phyloP scores from a whole-genome alignment of 2,797 vertebrate species.

The Stomatorhinus walkeri region DNA sequence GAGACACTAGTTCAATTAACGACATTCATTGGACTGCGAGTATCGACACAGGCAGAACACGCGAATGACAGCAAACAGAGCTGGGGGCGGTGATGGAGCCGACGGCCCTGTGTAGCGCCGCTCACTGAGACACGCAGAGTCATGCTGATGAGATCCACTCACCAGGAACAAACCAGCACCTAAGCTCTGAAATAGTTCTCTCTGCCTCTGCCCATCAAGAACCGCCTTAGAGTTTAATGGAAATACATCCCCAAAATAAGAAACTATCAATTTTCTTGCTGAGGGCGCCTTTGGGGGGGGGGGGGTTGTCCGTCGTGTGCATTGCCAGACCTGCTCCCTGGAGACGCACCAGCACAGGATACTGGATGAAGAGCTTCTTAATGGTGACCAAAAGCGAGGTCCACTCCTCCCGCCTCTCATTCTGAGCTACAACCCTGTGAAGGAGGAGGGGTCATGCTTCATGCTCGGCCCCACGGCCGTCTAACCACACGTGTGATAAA shows the following conservation, averaged over 20 bases:
- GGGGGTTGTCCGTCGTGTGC: neutral
- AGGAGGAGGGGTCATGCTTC: neutral
- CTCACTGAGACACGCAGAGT: neutral
- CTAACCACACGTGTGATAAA: neutral
- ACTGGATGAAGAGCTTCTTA: slow-evolving; percentile 97
- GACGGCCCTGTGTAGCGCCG: neutral
- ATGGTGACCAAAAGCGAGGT: slow-evolving; percentile 89
- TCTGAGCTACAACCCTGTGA: slow-evolving; percentile 88
- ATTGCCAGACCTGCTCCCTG: slow-evolving; percentile 77
- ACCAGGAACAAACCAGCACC: no score
- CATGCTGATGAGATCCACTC: no score
- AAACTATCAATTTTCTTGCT: no score
- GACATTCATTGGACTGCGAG: neutral
- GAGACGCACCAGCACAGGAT: slow-evolving; percentile 85
- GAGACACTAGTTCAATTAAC: neutral
- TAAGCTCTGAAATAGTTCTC: no score
- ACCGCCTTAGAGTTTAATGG: neutral
- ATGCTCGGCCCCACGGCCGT: neutral
- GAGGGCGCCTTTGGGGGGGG: no score
- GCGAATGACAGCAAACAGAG: neutral
- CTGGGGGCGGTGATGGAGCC: neutral
- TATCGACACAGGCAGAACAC: neutral
- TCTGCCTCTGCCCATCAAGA: neutral
- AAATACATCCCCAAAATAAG: neutral
- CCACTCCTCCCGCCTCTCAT: slow-evolving; percentile 94